A percentile compares a stretch with the other conserved stretches of the same genome.
These are phyloP conservation scores for Germaria angustata DNA, from an alignment of 2,888 invertebrate species.

Conservation along the genomic window DNA sequence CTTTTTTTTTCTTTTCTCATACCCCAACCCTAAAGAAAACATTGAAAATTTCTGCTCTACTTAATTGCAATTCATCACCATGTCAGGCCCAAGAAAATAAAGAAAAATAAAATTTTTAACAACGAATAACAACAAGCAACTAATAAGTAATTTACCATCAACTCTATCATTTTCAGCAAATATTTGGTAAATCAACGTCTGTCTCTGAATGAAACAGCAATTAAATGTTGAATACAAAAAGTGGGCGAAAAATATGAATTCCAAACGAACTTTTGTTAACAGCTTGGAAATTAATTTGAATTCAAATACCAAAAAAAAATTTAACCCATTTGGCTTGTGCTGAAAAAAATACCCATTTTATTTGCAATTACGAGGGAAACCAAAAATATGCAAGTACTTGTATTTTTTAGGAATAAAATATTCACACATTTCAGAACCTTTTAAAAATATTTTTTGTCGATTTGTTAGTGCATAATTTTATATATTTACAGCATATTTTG, in stretches of 20 bases:
- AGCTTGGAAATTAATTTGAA: slow-evolving; percentile 16
- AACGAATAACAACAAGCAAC: slow-evolving; percentile 25
- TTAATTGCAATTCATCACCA: slow-evolving; percentile 59
- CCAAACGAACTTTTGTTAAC: background rate
- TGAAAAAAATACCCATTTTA: background rate
- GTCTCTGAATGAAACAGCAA: slow-evolving; percentile 39
- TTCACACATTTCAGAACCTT: no score
- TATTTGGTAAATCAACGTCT: slow-evolving; percentile 38
- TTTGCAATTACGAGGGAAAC: no score
- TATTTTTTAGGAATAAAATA: no score
- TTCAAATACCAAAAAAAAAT: slow-evolving; percentile 53
- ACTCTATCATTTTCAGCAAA: slow-evolving; percentile 8
- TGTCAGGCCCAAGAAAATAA: slow-evolving; percentile 8
- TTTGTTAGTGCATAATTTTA: no score
- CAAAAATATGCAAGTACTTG: no score
- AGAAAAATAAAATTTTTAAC: slow-evolving; percentile 21
- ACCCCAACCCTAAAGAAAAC: slow-evolving; percentile 38
- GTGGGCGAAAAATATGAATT: background rate
- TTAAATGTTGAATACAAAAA: background rate
- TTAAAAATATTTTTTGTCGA: no score
- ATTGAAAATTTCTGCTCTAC: slow-evolving; percentile 63
- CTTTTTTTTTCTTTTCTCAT: background rate
- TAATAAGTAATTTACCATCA: slow-evolving; percentile 44
- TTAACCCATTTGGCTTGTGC: background rate
- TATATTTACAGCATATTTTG: no score